A percentile compares a stretch with the other conserved stretches of the same genome.
Conservation (phyloP, 2,888 invertebrate species). For the Calephelis perditalis region DNA sequence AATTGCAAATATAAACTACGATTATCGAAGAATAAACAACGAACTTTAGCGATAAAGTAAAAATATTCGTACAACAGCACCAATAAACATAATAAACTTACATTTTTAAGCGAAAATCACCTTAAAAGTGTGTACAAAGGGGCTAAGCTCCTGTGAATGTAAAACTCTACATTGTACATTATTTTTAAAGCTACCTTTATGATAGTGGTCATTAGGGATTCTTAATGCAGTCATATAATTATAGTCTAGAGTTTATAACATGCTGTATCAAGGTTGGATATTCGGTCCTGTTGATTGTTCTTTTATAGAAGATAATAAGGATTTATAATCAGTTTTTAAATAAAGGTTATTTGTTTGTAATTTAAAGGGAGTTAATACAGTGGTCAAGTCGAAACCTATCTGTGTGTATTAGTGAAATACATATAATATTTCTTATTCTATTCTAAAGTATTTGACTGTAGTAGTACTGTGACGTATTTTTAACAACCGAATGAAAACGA, state of each 20-base stretch:
- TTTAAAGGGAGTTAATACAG: no score
- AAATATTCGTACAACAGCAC: constrained; percentile 14
- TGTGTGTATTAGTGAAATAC: no score
- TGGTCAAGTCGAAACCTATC: no score
- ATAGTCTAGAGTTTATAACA: constrained; percentile 30
- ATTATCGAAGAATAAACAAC: constrained; percentile 30
- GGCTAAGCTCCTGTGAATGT: neutral
- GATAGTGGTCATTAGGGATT: constrained; percentile 28
- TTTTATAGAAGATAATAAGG: constrained; percentile 11
- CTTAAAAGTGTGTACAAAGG: neutral
- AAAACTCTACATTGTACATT: constrained; percentile 2
- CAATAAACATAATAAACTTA: constrained; percentile 1
- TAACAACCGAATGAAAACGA: no score
- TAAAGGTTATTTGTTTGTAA: no score
- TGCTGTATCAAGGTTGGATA: constrained; percentile 26
- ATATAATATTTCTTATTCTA: no score
- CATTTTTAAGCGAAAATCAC: constrained; percentile 3
- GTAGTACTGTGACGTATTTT: no score
- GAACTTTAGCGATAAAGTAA: constrained; percentile 26
- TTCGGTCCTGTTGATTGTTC: constrained; percentile 21
- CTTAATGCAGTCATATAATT: constrained; percentile 32
- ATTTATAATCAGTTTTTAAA: constrained; percentile 2
- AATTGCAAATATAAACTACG: constrained; percentile 27
- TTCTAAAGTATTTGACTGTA: no score
- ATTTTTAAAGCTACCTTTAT: constrained; percentile 29